phyloP scores from a whole-genome alignment of 2,888 invertebrate species.

The Drosophila trichaetosa region DNA sequence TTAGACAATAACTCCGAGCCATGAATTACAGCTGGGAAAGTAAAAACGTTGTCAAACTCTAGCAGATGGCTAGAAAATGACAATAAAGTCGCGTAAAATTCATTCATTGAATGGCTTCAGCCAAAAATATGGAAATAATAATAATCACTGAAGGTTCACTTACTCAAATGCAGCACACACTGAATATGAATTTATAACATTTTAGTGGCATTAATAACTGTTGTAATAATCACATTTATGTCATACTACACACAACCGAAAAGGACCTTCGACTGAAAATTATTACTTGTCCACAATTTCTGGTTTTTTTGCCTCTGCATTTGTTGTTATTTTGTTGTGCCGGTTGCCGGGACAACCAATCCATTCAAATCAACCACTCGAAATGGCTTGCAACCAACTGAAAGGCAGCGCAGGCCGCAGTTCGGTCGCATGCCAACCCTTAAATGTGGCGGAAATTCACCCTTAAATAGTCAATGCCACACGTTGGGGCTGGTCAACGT shows the following conservation, averaged over 20 bases:
- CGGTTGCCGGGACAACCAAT: conserved; percentile 48
- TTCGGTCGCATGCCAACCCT: conserved; percentile 35
- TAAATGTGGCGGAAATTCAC: conserved; percentile 50
- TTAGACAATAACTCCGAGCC: conserved; percentile 3
- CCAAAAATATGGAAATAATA: background rate
- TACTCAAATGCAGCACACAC: background rate
- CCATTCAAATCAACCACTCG: conserved; percentile 47
- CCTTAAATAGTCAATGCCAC: conserved; percentile 50
- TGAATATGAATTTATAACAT: conserved; percentile 7
- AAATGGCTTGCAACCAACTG: conserved; percentile 35
- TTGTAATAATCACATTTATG: conserved; percentile 25
- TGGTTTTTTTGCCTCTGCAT: conserved; percentile 14
- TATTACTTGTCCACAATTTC: conserved; percentile 26
- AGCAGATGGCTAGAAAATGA: background rate
- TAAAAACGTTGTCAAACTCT: background rate
- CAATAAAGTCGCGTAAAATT: background rate
- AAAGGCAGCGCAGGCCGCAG: background rate
- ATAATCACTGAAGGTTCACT: background rate
- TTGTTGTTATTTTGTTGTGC: conserved; percentile 26
- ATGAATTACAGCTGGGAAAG: conserved; percentile 2
- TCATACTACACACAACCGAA: conserved; percentile 20
- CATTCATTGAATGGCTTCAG: background rate
- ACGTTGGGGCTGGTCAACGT: conserved; percentile 53
- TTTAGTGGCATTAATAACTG: conserved; percentile 2
- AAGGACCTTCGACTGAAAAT: conserved; percentile 65